Base-by-base conservation (phyloP, 2,888 invertebrate species). In the Invenusta paracnida region DNA sequence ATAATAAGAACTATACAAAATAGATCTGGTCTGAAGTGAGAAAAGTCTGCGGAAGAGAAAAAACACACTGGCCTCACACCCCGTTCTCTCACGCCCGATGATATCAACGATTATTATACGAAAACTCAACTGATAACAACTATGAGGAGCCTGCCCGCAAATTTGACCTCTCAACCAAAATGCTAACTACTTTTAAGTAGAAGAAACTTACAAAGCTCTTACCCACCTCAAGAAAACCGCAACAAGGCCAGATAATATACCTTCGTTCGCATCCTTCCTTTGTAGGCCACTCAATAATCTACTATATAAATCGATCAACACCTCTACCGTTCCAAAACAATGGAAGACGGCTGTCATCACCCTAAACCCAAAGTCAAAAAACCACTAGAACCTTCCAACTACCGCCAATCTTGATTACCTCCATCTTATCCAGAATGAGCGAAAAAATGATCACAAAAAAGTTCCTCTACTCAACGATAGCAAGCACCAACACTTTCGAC, bases 361-460 rank as follows among this genome's bases (percentile, higher is more conserved):
- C 17, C 82, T 29, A 82, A 25, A 82, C 82, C 82, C n/a, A 82
- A 28, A 82, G 31, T 82, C 82, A 30, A 29, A 82, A 82, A 82
- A 82, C 23, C 30, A 5, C 73, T 73, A 73, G 25, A 73, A 73
- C 73, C 25, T n/a, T 29, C 28, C 82, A 79, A 30, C n/a, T 29
- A 11, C 82, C 2, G 82, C 17, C 11, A 29, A 82, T 82, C 23
- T 82, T 30, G 17, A 82, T 29, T 27, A 79, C 79, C 5, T 79
- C 79, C 23, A 30, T 82, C 31, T 23, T 82, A 29, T 82, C 82
- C 5, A 82, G 82, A 29, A 82, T 17, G 5, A 27, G 29, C 82
- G 29, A 82, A 30, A 82, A 27, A 13, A 29, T 82, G 5, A 28
- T 82, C 17, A 30, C 82, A 30, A 82, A 82, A 28, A 82, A 82